Percentiles rank a stretch among this genome's conserved stretches.
These are phyloP conservation scores for Zeuzera pyrina DNA, from an alignment of 2,888 invertebrate species.

Conservation along the genomic window DNA sequence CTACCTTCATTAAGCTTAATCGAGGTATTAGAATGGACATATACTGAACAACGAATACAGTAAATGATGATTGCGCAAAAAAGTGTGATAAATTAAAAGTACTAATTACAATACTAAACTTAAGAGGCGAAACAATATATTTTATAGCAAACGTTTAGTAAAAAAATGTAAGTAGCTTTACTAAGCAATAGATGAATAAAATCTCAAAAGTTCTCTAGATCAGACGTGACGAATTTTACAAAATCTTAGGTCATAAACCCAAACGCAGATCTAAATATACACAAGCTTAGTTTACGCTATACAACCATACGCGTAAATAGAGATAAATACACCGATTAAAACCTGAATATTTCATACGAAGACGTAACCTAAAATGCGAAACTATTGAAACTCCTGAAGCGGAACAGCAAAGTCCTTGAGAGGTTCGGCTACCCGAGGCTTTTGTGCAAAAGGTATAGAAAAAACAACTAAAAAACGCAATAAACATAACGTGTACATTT, in stretches of 20 bases:
- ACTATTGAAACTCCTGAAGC: conserved; percentile 43
- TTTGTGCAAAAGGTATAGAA: conserved; percentile 38
- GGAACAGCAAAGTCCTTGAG: conserved; percentile 52
- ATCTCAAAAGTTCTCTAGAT: too few relatives aligned
- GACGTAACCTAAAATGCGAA: conserved; percentile 12
- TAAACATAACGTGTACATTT: conserved; percentile 32
- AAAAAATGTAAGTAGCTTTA: conserved; percentile 16
- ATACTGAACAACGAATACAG: conserved; percentile 23
- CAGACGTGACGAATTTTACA: too few relatives aligned
- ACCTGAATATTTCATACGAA: too few relatives aligned
- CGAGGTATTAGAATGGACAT: conserved; percentile 39
- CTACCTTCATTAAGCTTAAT: conserved; percentile 38
- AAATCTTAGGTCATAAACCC: too few relatives aligned
- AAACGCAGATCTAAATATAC: too few relatives aligned
- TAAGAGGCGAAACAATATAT: conserved; percentile 27
- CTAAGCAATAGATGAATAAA: too few relatives aligned
- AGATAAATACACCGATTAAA: too few relatives aligned
- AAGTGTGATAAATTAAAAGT: conserved; percentile 53
- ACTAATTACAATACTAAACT: conserved; percentile 37
- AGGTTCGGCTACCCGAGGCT: conserved; percentile 55
- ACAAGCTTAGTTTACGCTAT: too few relatives aligned
- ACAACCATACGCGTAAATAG: too few relatives aligned
- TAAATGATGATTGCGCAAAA: conserved; percentile 42
- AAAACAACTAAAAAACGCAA: conserved; percentile 41
- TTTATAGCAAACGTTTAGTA: conserved; percentile 25